Base-by-base conservation (phyloP, 1,140 invertebrate species). In the Trichoplusia ni region DNA sequence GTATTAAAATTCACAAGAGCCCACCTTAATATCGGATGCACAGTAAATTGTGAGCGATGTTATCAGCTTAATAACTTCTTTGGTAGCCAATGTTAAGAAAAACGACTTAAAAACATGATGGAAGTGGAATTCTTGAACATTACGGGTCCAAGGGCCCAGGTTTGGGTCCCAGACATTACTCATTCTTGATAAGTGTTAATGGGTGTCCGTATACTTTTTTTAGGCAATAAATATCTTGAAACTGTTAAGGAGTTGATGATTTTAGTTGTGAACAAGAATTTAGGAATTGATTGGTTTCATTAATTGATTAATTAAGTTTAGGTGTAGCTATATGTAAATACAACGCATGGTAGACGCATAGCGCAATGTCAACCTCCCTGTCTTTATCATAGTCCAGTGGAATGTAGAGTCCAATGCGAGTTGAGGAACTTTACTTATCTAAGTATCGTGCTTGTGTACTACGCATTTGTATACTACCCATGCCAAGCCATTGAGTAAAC, bases 41-140 rank as follows among this genome's bases (percentile, higher is more conserved):
- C 49, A 46, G 62, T 77, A 71, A 73, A 73, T 73, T 71, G 68
- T 67, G 40, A 27, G n/a, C 23, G 79, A 82, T 83, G 33, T 31
- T 83, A 83, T 85, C 82, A 13, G 9, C 29, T 69, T 85, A 81
- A 82, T 79, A 81, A 82, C 77, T 82, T 82, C 76, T 81, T 85
- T 78, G 72, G 77, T 80, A 74, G 69, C 65, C n/a, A n/a, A 46
- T 19, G 23, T 29, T 18, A 0, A 31, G 23, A 58, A 31, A 58
- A 58, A 58, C 54, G 38, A 64, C 44, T 70, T 61, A 73, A 77
- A 79, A 75, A 76, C 64, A 66, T 69, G 58, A 74, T 68, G 56
- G 56, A 58, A 67, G 33, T 29, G 25, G 13, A 44, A 58, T 44
- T 44, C 54, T 29, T 58, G 25, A 11, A 29, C 38, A 33, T 58